Evolutionary conservation across 2,888 invertebrate species (phyloP).

Genomic region (Eretmocerus hayati): DNA sequence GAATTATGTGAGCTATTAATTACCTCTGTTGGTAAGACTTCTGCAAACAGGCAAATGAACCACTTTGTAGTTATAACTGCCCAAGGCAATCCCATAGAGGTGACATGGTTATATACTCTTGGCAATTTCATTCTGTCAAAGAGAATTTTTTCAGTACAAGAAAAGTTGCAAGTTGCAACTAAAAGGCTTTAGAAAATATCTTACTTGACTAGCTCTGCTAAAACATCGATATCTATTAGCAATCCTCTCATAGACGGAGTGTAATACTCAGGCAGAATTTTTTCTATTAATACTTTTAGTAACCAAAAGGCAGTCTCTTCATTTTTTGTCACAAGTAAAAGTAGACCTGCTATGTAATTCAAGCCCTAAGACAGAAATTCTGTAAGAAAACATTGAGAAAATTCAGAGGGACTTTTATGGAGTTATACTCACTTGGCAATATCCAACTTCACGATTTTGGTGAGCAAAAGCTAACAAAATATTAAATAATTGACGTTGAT

Average conservation of each 20-base stretch:
- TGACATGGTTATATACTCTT: slow-evolving; percentile 72
- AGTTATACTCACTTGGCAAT: slow-evolving; percentile 62
- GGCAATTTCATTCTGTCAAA: slow-evolving; percentile 65
- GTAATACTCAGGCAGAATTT: slow-evolving; percentile 82
- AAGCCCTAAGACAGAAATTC: slow-evolving; percentile 57
- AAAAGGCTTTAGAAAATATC: not conserved
- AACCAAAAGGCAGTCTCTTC: slow-evolving; percentile 93
- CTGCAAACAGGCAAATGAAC: slow-evolving; percentile 91
- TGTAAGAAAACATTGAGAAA: slow-evolving; percentile 1
- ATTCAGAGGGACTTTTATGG: not conserved
- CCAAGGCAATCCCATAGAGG: slow-evolving; percentile 77
- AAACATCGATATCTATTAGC: slow-evolving; percentile 80
- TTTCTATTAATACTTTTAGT: slow-evolving; percentile 79
- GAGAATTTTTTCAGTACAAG: not conserved
- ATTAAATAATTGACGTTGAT: slow-evolving; percentile 73
- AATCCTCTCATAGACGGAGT: slow-evolving; percentile 84
- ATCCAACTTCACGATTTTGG: slow-evolving; percentile 79
- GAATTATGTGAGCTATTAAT: slow-evolving; percentile 15
- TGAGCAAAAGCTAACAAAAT: slow-evolving; percentile 84
- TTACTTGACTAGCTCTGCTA: slow-evolving; percentile 72
- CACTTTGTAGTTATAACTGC: slow-evolving; percentile 89
- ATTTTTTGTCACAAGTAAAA: slow-evolving; percentile 78
- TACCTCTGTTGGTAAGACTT: slow-evolving; percentile 85
- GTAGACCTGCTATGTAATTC: slow-evolving; percentile 84
- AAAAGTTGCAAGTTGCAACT: not conserved